Base-by-base conservation (phyloP, 2,797 vertebrate genomes). In the Lepus townsendii region DNA sequence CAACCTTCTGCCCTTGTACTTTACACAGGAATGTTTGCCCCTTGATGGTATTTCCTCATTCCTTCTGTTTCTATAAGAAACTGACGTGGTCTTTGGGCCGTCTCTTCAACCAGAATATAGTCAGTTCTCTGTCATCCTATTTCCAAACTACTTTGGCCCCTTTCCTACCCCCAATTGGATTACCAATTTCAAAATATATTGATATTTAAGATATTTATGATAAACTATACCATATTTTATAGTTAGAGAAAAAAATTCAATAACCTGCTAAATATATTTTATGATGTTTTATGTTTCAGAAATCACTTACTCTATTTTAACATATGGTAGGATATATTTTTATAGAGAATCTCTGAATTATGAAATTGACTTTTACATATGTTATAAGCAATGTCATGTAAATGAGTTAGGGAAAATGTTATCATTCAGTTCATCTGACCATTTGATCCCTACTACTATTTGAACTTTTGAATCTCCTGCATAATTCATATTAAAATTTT, bases 231-330 rank as follows among this genome's bases (percentile, higher is more conserved):
- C 68, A 42, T 8, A 60, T 88, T 83, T 79, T 84, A 47, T 13
- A 85, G 32, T 50, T 85, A 79, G 66, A 14, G 7, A 16, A 83
- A 78, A 69, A 69, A 84, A 79, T 88, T 87, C n/a, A 83, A 32
- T 20, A 47, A 13, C 7, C 2, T 89, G 52, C 62, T 80, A 83
- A 73, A 91, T 83, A 17, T 19, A 63, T 6, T 68, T 84, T 27
- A 68, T 79, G 26, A 47, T 77, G 30, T 62, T 65, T 62, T 90
- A 13, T 14, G 69, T 75, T 80, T 68, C 10, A 42, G 54, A 79
- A 89, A 62, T 62, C 50, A 80, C 20, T 79, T 73, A 20, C 26
- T 90, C 26, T 69, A 12, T 80, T 90, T 95, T 88, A 17, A 80
- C 14, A 27, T 52, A 75, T 69, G 17, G 19, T n/a, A 63, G 22